Percentiles rank a stretch among this genome's conserved stretches.
These are phyloP conservation scores for Papilio xuthus DNA, from an alignment of 1,140 invertebrate species.

Conservation along the genomic window DNA sequence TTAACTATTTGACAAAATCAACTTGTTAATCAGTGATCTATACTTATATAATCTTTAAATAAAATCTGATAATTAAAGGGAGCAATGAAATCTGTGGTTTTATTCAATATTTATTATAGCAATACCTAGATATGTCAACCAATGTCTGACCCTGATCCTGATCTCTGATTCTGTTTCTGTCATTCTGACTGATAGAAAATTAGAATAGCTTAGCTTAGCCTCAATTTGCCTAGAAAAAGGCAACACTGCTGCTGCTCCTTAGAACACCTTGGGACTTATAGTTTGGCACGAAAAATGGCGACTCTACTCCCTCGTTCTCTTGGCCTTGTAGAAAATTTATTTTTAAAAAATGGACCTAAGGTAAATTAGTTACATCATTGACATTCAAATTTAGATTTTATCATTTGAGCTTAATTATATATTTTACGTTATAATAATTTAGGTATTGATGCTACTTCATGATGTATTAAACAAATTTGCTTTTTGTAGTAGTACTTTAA, in stretches of 20 bases:
- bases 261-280: neutral
- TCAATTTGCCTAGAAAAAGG: slow-evolving; percentile 35
- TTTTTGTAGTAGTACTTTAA: neutral
- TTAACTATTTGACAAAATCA: no score
- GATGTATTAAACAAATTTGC: neutral
- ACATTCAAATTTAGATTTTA: neutral
- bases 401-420: neutral
- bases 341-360: slow-evolving; percentile 84
- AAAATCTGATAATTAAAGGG: neutral
- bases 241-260: slow-evolving; percentile 22
- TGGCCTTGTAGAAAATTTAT: slow-evolving; percentile 84
- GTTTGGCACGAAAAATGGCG: slow-evolving; percentile 83
- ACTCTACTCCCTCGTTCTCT: slow-evolving; percentile 85
- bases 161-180: slow-evolving; percentile 7
- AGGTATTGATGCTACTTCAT: neutral
- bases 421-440: neutral
- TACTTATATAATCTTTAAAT: neutral
- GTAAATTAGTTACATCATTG: slow-evolving; percentile 71
- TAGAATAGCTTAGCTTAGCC: neutral
- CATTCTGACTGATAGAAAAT: slow-evolving; percentile 25
- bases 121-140: neutral
- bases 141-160: slow-evolving; percentile 1
- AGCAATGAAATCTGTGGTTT: neutral
- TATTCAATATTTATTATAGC: neutral
- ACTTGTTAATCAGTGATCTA: no score